Evolutionary conservation across 2,888 invertebrate genomes (phyloP), one percentile per base, ranked within the genome.

Genomic region (Plagiodera versicolora): DNA sequence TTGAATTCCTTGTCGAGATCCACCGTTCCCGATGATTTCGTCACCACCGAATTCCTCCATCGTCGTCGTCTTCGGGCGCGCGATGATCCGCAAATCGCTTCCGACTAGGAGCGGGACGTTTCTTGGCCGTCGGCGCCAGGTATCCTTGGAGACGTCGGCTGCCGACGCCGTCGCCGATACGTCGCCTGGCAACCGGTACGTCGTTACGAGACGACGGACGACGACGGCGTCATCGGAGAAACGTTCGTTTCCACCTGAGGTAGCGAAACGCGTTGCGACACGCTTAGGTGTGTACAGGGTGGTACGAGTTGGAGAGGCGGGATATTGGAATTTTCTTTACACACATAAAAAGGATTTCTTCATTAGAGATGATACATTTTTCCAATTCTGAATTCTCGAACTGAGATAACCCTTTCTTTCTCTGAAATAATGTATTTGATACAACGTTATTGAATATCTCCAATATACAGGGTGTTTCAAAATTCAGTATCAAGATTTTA

Each of bases 51-150:
- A 32, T 32, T 32, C 9, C 3, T 39, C n/a, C 30, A 30, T 18
- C 35, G 51, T 30, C 51, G 19, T 14, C 16, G 44, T 53, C n/a
- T n/a, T n/a, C n/a, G n/a, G n/a, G n/a, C n/a, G n/a, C n/a, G 39
- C 44, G 24, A 20, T 28, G 45, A 39, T 39, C 51, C 50, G 50
- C 57, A 57, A 57, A 57, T 57, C 51, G 51, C 45, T 57, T 45
- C 51, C 45, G 58, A 73, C 84, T 84, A 84, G 80, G 81, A 79
- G 55, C 47, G 50, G 32, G 24, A 14, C 24, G 83, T 81, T 84
- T 78, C 68, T 83, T 73, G 83, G 84, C 75, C 82, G 83, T 80
- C 84, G 85, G 71, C 86, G 83, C 74, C 82, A 67, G 85, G 85
- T 79, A 80, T 85, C 78, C 79, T 79, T 79, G 80, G 81, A 80